Evolutionary conservation across 2,797 vertebrate species (phyloP), one percentile per base, ranked within the genome.

Genomic region (Rhincodon typus): DNA sequence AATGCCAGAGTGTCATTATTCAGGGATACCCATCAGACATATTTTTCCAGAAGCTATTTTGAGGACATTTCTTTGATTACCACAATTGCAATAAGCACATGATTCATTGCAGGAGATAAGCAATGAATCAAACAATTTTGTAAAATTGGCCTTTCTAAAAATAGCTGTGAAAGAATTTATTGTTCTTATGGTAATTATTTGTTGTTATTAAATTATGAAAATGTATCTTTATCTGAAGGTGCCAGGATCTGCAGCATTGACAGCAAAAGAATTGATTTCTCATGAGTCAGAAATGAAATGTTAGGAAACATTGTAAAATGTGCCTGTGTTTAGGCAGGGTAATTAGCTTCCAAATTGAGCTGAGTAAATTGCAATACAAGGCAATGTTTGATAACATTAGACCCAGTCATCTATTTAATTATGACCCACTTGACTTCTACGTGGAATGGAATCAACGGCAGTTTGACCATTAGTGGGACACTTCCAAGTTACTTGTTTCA

Each of bases 381-480:
- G 46, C 42, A 34, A 46, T 57, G 94, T 95, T 95, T 95, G 94
- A 95, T 95, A 95, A 95, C 69, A 57, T 95, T 95, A 77, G 94
- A 50, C 70, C 70, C 74, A 30, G 94, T 77, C 46, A 12, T 50
- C 69, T 77, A 53, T 46, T 95, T 7, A 77, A 95, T 77, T 53
- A 77, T 27, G 6, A 77, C 70, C 30, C 27, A 77, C 70, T 72
- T 74, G 94, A 67, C 25, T 34, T 53, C 10, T 94, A 12, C 53
- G 42, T 94, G 27, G 90, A 74, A 46, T 74, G 42, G 69, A 74
- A 74, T 34, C 69, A 94, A 50, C 74, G 46, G 25, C 30, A 50
- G 13, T 46, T 30, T 94, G 42, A 50, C 46, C 27, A 17, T 50
- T 34, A 69, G 17, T 74, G 30, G 90, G n/a, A 69, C 66, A 53